Evolutionary conservation across 2,888 invertebrate species (phyloP), one percentile per base, ranked within the genome.

Genomic region (Rhodophaea formosa): DNA sequence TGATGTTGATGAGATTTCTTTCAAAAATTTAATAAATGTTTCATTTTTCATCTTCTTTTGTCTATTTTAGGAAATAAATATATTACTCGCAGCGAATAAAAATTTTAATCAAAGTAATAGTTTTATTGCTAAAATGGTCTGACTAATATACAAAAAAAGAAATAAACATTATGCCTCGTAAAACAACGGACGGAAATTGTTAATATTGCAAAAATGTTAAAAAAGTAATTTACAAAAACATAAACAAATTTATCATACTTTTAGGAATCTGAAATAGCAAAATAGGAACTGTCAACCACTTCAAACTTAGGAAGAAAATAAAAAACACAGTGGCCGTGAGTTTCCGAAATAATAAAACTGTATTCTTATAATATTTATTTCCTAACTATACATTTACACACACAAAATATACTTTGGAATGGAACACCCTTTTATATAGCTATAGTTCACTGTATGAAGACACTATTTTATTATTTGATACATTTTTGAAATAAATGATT

Each of bases 231-330:
- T 60, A 57, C 52, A 58, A 53, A 56, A 59, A 65, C 61, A 35
- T 44, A 56, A 57, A 47, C 59, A 59, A 45, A 62, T 59, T 58
- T 58, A 60, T 59, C 43, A 53, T 57, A 55, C 10, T 58, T 47
- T 39, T 60, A 59, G 67, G 68, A 70, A 63, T 71, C 57, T 62
- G 62, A 63, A 75, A 79, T 74, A 69, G 64, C 15, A 73, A 39
- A 81, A 83, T 86, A 89, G 88, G 88, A 89, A 89, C 88, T 84
- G 69, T 82, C 73, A 85, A 87, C 88, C 88, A 86, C 87, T 81
- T 76, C 64, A 62, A 74, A 77, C 73, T 79, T 71, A 70, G 72
- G 69, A 66, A 54, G 46, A 63, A 64, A 61, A 59, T 59, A 65
- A 66, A 69, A 65, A 69, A 71, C 66, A 60, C 61, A 79, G 82